Conservation (phyloP, 1,140 invertebrate species). For the Tetragnatha versicolor region DNA sequence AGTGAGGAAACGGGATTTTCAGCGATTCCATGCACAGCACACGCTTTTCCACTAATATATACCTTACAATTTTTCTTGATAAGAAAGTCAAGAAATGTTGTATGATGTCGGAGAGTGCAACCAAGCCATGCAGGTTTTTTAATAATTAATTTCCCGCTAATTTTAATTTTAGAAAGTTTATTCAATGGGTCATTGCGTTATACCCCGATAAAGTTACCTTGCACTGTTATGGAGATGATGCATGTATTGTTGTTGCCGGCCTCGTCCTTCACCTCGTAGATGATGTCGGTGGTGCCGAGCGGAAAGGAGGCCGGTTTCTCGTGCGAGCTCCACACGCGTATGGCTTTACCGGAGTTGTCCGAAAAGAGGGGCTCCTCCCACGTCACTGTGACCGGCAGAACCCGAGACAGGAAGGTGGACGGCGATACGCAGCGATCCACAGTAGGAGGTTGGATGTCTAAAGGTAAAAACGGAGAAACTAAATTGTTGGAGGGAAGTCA, state of each 20-base stretch:
- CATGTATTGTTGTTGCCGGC: slow-evolving; percentile 72
- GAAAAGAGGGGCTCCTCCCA: slow-evolving; percentile 75
- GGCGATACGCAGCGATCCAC: slow-evolving; percentile 73
- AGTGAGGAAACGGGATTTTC: too few species aligned
- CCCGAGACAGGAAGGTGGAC: slow-evolving; percentile 66
- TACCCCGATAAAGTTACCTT: too few species aligned
- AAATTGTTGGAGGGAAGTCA: neutral
- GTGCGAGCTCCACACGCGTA: slow-evolving; percentile 65
- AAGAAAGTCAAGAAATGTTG: too few species aligned
- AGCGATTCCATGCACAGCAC: too few species aligned
- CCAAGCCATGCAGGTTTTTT: too few species aligned
- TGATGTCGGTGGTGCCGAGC: slow-evolving; percentile 69
- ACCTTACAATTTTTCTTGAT: too few species aligned
- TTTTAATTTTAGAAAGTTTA: too few species aligned
- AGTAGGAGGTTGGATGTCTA: slow-evolving; percentile 71
- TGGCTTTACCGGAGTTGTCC: slow-evolving; percentile 71
- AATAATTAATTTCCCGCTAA: too few species aligned
- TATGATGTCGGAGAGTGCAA: too few species aligned
- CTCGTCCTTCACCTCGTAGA: slow-evolving; percentile 70
- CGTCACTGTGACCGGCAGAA: slow-evolving; percentile 63
- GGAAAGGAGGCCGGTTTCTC: slow-evolving; percentile 67
- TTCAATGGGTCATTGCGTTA: too few species aligned
- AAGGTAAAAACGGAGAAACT: neutral
- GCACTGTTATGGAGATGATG: slow-evolving; percentile 71
- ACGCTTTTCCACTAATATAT: too few species aligned